These are phyloP conservation scores for Portunus trituberculatus DNA, from an alignment of 1,140 invertebrate genomes.

Conservation along the genomic window DNA sequence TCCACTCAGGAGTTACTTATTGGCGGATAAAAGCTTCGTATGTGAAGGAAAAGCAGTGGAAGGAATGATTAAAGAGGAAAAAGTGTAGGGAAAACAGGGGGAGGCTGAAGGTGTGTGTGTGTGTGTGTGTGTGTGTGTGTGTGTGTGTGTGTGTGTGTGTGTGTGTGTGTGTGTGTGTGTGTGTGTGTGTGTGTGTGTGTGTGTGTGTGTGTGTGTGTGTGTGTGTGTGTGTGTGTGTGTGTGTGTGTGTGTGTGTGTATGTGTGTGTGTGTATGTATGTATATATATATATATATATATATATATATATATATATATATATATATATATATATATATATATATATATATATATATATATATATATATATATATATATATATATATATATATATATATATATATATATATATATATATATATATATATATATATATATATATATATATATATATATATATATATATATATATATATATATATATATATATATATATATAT, in stretches of 20 bases:
- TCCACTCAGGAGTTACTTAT: not conserved
- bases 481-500: not conserved
- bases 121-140: not conserved
- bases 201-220: not conserved
- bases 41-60: too few relatives aligned
- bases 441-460: not conserved
- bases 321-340: conserved; percentile 47
- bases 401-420: conserved; percentile 52
- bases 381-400: conserved; percentile 53
- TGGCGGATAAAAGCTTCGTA: too few relatives aligned
- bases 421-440: not conserved
- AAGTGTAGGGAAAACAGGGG: too few relatives aligned
- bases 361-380: conserved; percentile 29
- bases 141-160: not conserved
- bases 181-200: not conserved
- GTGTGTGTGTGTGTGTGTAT: not conserved
- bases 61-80: too few relatives aligned
- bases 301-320: conserved; percentile 48
- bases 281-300: conserved; percentile 34
- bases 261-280: not conserved
- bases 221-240: not conserved
- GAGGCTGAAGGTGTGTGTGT: too few relatives aligned
- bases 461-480: conserved; percentile 36
- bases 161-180: conserved; percentile 26
- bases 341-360: conserved; percentile 27